Evolutionary conservation across 1,140 invertebrate species (phyloP).

Genomic region (Caenorhabditis tropicalis): DNA sequence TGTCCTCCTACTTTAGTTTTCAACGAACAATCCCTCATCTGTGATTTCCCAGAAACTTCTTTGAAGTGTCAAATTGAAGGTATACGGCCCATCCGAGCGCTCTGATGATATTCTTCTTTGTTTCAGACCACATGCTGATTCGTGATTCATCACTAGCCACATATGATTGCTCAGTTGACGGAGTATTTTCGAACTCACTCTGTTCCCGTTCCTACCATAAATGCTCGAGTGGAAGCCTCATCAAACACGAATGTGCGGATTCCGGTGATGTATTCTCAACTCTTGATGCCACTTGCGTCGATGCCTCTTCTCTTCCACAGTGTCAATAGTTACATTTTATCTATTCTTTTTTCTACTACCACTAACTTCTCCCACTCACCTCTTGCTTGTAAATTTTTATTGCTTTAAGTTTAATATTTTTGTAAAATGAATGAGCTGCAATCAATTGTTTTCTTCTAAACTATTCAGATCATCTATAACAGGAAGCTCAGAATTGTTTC

Average conservation of each 20-base stretch:
- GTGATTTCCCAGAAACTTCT: constrained; percentile 13
- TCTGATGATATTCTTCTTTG: too few species aligned
- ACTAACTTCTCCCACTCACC: too few species aligned
- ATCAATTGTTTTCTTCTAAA: too few species aligned
- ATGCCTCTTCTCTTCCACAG: not conserved
- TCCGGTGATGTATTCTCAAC: not conserved
- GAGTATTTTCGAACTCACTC: not conserved
- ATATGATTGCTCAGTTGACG: not conserved
- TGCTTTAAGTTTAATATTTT: not conserved
- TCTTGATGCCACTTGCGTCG: not conserved
- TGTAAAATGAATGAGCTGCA: not conserved
- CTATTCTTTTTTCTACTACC: not conserved
- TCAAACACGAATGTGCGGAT: not conserved
- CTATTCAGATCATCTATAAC: too few species aligned
- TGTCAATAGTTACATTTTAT: not conserved
- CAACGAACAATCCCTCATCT: not conserved
- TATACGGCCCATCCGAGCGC: not conserved
- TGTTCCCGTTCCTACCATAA: not conserved
- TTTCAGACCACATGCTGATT: not conserved
- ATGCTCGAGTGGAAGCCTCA: not conserved
- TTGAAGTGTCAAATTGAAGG: not conserved
- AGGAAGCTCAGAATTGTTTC: too few species aligned
- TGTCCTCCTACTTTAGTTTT: not conserved
- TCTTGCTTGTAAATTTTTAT: not conserved
- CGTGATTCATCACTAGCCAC: not conserved